Evolutionary conservation across 2,113 vertebrate species (phyloP).

Genomic region (Nipponia nippon): DNA sequence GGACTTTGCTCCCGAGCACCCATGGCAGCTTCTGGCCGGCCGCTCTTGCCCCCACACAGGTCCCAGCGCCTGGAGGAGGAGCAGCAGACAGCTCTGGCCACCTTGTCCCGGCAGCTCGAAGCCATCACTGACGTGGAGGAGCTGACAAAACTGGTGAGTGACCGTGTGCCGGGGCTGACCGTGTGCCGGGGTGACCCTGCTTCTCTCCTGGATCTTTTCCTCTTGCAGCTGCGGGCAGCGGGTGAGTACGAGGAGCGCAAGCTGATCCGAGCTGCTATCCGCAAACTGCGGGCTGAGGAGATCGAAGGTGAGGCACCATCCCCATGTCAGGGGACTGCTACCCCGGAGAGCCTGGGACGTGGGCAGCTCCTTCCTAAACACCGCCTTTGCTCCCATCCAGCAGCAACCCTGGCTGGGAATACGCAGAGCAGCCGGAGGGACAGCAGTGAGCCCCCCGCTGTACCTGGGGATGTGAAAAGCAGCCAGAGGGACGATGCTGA

Average conservation of each 20-base stretch:
- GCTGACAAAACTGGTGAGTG: conserved; percentile 85
- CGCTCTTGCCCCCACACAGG: background rate
- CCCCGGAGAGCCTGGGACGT: background rate
- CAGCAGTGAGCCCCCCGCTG: rapidly evolving
- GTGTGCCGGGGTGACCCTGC: background rate
- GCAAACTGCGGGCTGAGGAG: conserved; percentile 84
- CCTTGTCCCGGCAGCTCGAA: conserved; percentile 81
- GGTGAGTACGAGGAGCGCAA: conserved; percentile 90
- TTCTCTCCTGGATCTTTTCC: background rate
- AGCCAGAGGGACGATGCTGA: background rate
- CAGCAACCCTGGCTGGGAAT: conserved; percentile 65
- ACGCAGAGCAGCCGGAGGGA: background rate
- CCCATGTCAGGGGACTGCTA: rapidly evolving
- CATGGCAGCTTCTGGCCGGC: rapidly evolving
- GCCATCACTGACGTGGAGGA: conserved; percentile 86
- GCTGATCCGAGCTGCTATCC: conserved; percentile 88
- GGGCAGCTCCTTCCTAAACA: background rate
- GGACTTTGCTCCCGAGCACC: background rate
- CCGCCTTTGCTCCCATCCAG: conserved; percentile 21
- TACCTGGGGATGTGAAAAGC: background rate
- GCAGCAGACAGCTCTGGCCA: conserved; percentile 74
- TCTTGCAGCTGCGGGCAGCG: conserved; percentile 79
- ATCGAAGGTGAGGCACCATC: conserved; percentile 74
- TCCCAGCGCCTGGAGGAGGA: conserved; percentile 74
- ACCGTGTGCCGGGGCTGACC: background rate